Conservation (phyloP, 2,113 vertebrate genomes). For the Vicugna pacos region DNA sequence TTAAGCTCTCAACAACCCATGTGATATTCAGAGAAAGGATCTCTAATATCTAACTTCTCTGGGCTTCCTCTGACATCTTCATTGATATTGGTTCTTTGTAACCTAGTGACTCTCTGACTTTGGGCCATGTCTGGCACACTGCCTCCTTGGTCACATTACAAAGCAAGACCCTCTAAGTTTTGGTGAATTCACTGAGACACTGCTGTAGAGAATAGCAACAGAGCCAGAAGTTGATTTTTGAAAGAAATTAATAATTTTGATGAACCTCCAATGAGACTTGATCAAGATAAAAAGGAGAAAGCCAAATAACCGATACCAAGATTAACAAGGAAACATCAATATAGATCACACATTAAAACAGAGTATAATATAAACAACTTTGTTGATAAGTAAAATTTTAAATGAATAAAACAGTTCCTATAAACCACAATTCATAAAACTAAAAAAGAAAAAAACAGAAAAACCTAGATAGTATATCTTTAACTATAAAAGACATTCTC, state of each 20-base stretch:
- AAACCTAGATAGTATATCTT: background rate
- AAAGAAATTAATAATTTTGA: background rate
- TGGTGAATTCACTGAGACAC: background rate
- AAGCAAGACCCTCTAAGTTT: background rate
- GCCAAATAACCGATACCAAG: background rate
- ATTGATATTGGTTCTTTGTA: background rate
- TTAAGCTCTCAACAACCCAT: background rate
- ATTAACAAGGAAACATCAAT: background rate
- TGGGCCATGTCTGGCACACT: background rate
- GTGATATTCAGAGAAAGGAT: background rate
- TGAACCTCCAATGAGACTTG: background rate
- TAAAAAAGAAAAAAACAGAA: background rate
- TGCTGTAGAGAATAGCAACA: background rate
- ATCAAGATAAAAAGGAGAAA: background rate
- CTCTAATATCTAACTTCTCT: background rate
- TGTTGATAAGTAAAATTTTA: background rate
- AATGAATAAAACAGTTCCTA: background rate
- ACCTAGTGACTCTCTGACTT: background rate
- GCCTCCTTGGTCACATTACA: background rate
- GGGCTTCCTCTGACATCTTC: background rate
- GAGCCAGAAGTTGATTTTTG: background rate
- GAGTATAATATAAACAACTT: background rate
- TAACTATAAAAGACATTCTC: slow-evolving; percentile 23
- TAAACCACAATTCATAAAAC: slow-evolving; percentile 26
- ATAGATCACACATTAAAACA: background rate